These are phyloP conservation scores for Parnassius mnemosyne DNA, from an alignment of 2,888 invertebrate genomes.

Conservation along the genomic window DNA sequence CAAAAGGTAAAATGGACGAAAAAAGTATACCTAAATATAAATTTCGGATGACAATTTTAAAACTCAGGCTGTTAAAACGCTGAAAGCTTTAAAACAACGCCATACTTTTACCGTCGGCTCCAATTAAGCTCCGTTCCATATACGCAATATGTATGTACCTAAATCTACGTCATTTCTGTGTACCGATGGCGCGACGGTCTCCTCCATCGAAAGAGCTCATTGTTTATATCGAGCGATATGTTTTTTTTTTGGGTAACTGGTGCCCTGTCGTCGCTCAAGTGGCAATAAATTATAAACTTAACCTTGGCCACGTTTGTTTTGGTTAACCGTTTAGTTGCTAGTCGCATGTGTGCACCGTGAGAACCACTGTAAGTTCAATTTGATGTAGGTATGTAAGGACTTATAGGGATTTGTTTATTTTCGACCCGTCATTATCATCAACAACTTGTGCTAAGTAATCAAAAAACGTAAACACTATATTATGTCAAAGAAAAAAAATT, in stretches of 20 bases:
- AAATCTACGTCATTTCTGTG: conserved; percentile 28
- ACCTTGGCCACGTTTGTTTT: conserved; percentile 74
- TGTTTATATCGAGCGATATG: conserved; percentile 61
- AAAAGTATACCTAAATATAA: conserved; percentile 15
- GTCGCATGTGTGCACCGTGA: conserved; percentile 69
- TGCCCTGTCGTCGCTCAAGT: conserved; percentile 66
- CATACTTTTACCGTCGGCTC: conserved; percentile 40
- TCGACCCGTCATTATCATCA: conserved; percentile 11
- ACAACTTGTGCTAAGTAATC: not conserved
- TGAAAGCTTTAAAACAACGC: conserved; percentile 29
- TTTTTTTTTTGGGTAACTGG: conserved; percentile 55
- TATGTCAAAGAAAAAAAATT: not conserved
- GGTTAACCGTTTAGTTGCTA: conserved; percentile 56
- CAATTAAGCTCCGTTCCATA: conserved; percentile 39
- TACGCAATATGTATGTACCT: conserved; percentile 34
- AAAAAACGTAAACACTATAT: not conserved
- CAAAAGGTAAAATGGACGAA: conserved; percentile 9
- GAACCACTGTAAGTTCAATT: conserved; percentile 48
- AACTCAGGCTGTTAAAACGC: conserved; percentile 34
- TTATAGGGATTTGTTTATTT: conserved; percentile 26
- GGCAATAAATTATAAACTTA: conserved; percentile 75
- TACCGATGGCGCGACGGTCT: conserved; percentile 19
- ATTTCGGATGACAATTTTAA: conserved; percentile 37
- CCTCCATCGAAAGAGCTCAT: conserved; percentile 45
- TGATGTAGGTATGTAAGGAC: conserved; percentile 39